Percentiles rank a stretch among this genome's conserved stretches.
These are phyloP conservation scores for Dreissena rostriformis DNA, from an alignment of 1,140 invertebrate genomes.

Conservation along the genomic window DNA sequence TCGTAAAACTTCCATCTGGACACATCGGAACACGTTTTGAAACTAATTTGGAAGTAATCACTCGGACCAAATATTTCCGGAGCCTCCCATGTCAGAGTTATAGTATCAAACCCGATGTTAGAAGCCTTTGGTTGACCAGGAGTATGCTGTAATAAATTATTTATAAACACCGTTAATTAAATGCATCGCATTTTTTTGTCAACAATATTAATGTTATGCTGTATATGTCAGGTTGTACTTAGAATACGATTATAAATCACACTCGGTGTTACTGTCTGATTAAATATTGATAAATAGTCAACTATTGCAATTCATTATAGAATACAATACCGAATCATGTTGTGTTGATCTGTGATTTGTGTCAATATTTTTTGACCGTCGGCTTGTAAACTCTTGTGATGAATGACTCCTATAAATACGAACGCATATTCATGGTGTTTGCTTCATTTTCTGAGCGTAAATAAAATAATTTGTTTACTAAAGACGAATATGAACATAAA, in stretches of 20 bases:
- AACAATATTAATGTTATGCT: background rate
- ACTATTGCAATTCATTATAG: background rate
- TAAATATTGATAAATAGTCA: background rate
- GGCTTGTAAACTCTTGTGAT: too few species aligned
- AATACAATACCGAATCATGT: too few species aligned
- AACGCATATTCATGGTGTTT: too few species aligned
- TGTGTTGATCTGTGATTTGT: too few species aligned
- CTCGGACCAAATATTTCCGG: background rate
- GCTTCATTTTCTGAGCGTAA: too few species aligned
- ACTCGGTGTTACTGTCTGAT: background rate
- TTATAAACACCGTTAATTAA: background rate
- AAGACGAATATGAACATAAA: too few species aligned
- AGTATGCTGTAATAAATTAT: background rate
- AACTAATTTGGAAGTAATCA: constrained; percentile 6
- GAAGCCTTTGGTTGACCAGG: constrained; percentile 5
- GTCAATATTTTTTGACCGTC: too few species aligned
- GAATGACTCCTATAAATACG: too few species aligned
- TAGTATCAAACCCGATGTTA: background rate
- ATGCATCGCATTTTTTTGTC: background rate
- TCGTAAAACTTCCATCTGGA: background rate
- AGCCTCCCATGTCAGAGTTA: constrained; percentile 7
- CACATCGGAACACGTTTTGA: background rate
- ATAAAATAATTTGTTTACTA: too few species aligned
- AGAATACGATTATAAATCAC: background rate
- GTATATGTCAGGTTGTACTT: background rate